A percentile compares a stretch with the other conserved stretches of the same genome.
These are phyloP conservation scores for Hypotaenidia okinawae DNA, from an alignment of 2,797 vertebrate genomes.

Conservation along the genomic window DNA sequence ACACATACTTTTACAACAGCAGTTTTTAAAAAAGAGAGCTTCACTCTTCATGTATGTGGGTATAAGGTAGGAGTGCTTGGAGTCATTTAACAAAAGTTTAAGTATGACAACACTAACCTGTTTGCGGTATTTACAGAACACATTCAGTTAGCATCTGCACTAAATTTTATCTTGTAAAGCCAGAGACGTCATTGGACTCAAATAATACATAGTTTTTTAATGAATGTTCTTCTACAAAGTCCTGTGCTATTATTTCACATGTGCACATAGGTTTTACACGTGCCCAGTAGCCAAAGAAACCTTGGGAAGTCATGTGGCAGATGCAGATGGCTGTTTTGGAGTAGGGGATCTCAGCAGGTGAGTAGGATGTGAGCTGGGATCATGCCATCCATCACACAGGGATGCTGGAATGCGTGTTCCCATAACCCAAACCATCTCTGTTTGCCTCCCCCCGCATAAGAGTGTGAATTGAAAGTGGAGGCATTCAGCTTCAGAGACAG, in stretches of 20 bases:
- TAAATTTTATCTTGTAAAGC: neutral
- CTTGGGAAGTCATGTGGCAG: neutral
- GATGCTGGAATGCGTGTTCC: neutral
- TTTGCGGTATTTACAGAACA: neutral
- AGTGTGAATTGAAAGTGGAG: neutral
- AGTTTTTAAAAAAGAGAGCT: neutral
- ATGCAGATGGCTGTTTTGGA: neutral
- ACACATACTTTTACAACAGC: neutral
- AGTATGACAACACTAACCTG: neutral
- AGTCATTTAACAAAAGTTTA: neutral
- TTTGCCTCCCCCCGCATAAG: neutral
- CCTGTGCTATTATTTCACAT: neutral
- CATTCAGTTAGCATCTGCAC: neutral
- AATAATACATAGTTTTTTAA: neutral
- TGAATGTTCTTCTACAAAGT: neutral
- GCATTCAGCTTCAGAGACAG: neutral
- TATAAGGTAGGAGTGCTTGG: neutral
- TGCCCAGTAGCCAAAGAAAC: neutral
- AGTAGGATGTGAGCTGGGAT: neutral
- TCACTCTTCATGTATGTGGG: neutral
- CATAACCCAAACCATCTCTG: neutral
- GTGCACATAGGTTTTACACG: fast-evolving
- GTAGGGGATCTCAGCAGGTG: fast-evolving
- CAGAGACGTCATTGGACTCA: neutral
- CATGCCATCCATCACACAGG: fast-evolving